Conservation (phyloP, 2,113 vertebrate species). For the Anolis sagrei region DNA sequence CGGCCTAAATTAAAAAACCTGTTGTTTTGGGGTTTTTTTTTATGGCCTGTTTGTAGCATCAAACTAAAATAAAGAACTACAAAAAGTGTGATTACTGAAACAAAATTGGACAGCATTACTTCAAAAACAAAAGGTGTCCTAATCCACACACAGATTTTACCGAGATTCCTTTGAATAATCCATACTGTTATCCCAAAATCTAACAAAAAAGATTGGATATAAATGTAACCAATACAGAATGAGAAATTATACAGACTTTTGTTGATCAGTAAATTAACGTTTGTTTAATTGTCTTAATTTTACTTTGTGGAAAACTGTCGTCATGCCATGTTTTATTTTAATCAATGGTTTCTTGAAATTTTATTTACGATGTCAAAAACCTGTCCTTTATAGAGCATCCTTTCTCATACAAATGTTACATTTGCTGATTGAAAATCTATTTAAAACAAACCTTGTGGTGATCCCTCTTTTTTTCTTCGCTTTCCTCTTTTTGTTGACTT, state of each 20-base stretch:
- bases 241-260: neutral
- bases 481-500: conserved; percentile 45
- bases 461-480: conserved; percentile 44
- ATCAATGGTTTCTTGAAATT: neutral
- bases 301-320: neutral
- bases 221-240: neutral
- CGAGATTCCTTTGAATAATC: no score
- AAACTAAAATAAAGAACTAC: no score
- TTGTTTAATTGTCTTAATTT: neutral
- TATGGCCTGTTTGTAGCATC: no score
- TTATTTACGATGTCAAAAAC: neutral
- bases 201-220: neutral
- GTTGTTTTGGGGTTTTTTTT: no score
- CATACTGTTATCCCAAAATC: no score
- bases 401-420: neutral
- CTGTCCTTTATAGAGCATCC: no score
- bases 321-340: neutral
- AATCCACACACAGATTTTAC: no score
- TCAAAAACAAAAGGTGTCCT: no score
- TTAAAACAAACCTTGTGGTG: conserved; percentile 70
- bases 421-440: neutral
- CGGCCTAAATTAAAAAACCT: no score
- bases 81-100: no score
- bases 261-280: neutral
- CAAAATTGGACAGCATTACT: no score